These are phyloP conservation scores for Pelodiscus sinensis DNA, from an alignment of 2,113 vertebrate species.

Conservation along the genomic window DNA sequence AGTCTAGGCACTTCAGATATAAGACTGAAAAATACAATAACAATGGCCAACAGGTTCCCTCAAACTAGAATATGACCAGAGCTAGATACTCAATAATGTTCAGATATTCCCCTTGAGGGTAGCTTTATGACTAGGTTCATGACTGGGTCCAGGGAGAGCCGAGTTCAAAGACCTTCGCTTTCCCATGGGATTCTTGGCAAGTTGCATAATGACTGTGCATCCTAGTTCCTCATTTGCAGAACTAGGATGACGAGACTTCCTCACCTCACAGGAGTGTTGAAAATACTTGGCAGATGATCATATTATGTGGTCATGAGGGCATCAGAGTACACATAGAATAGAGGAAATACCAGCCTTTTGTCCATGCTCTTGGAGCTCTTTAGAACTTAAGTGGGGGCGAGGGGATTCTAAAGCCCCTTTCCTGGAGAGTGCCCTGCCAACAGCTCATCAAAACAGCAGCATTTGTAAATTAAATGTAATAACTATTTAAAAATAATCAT, in stretches of 20 bases:
- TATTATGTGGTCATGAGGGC: rapidly evolving
- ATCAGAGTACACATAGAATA: not conserved
- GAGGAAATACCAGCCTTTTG: not conserved
- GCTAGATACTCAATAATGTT: not conserved
- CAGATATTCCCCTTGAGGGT: not conserved
- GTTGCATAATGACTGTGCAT: rapidly evolving
- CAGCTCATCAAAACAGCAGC: not conserved
- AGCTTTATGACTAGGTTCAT: not conserved
- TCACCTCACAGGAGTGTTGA: not conserved
- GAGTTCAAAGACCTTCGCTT: not conserved
- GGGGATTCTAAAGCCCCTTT: not conserved
- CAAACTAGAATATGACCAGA: not conserved
- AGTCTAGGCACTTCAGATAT: not conserved
- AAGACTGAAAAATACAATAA: not conserved
- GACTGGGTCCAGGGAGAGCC: too few species aligned
- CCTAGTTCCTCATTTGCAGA: not conserved
- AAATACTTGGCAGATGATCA: not conserved
- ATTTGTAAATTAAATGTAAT: not conserved
- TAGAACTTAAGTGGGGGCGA: not conserved
- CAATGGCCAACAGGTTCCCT: not conserved
- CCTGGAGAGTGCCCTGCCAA: not conserved
- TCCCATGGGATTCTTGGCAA: not conserved
- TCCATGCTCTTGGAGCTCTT: not conserved
- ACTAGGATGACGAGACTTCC: too few species aligned
- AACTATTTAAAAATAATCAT: not conserved